Evolutionary conservation across 2,797 vertebrate genomes (phyloP), one percentile per base, ranked within the genome.

Genomic region (Agapornis canus): DNA sequence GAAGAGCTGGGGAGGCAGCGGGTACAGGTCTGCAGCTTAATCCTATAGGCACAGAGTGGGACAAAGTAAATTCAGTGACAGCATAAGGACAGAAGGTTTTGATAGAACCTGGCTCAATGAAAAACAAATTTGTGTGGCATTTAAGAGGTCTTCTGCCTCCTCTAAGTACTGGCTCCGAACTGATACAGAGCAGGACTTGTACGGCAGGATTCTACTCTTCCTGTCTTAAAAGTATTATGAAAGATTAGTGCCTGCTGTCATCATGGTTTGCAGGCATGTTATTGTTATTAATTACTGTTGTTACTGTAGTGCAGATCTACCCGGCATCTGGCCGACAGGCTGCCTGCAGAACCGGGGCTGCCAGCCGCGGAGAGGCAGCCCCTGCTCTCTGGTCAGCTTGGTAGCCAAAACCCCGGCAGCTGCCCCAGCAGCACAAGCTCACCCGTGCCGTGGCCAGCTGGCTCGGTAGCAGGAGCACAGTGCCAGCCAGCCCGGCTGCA

Each of bases 141-240:
- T 96, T 89, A 91, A 88, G 82, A 93, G 51, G 42, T 83, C 80
- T 91, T 94, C 85, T 95, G 87, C 94, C 89, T 95, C 87, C 94
- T 95, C 79, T 56, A 84, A 93, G 70, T 63, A 93, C 49, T 82
- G 59, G 43, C 66, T 94, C 77, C 66, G 81, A 93, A 83, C 54
- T 85, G 94, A 96, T 86, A 90, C 12, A 93, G 89, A 95, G 73
- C 95, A 96, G 92, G 79, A 76, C 76, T 76, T 86, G 82, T 78
- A 83, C 1, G 82, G 91, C 95, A 96, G 82, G 82, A 97, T 88
- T 96, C 65, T 94, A 82, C 91, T 90, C 92, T 95, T 97, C 92
- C 94, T 96, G 95, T 92, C 92, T 95, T 95, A 93, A 96, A 95
- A 96, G 87, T 95, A 93, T 96, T 96, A 95, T 66, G 91, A 93